Percentiles rank a stretch among this genome's conserved stretches.
phyloP scores from a whole-genome alignment of 2,888 invertebrate genomes.

The Dascillus cervinus region DNA sequence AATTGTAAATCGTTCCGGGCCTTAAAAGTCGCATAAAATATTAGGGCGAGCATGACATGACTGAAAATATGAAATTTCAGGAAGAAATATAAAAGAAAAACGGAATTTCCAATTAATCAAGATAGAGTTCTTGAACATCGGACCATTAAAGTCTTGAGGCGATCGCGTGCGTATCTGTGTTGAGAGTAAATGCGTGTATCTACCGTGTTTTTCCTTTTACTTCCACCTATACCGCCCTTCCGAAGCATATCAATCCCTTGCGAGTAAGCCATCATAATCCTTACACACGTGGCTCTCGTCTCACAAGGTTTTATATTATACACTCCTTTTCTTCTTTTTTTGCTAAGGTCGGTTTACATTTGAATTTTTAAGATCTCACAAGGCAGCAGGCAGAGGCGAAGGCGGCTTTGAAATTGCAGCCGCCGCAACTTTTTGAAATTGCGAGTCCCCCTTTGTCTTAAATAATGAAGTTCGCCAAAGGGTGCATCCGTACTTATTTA shows the following conservation, averaged over 20 bases:
- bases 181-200: slow-evolving; percentile 10
- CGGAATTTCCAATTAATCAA: slow-evolving; percentile 11
- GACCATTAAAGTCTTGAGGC: slow-evolving; percentile 8
- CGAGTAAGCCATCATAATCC: slow-evolving; percentile 12
- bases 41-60: slow-evolving; percentile 5
- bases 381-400: slow-evolving; percentile 1
- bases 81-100: slow-evolving; percentile 8
- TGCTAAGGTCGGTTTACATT: slow-evolving; percentile 8
- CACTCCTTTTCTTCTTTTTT: slow-evolving; percentile 10
- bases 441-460: no score
- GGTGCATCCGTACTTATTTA: no score
- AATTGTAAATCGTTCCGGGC: no score
- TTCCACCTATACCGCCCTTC: not conserved
- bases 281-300: slow-evolving; percentile 11
- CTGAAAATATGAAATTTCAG: slow-evolving; percentile 9
- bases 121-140: slow-evolving; percentile 5
- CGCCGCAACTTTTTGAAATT: no score
- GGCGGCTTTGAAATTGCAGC: slow-evolving; percentile 4
- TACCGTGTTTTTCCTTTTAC: not conserved
- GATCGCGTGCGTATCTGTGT: slow-evolving; percentile 9
- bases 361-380: slow-evolving; percentile 5
- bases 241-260: slow-evolving; percentile 6
- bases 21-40: no score
- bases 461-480: no score
- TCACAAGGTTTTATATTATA: slow-evolving; percentile 11